Evolutionary conservation across 1,140 invertebrate genomes (phyloP), one percentile per base, ranked within the genome.

Genomic region (Monochamus saltuarius): DNA sequence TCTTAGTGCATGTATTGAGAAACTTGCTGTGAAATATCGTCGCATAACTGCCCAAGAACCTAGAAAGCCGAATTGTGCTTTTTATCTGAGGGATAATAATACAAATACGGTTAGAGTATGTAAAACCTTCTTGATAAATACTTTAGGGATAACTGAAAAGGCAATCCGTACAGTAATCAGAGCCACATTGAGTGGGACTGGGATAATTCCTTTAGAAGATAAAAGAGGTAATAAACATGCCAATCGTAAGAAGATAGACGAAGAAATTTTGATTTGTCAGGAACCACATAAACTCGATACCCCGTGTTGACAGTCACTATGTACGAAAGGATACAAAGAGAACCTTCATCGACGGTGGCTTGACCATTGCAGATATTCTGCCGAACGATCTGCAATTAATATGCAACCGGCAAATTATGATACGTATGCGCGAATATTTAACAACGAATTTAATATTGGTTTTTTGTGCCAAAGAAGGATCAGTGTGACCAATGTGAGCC

Each of bases 401-500:
- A 53, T 39, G 39, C 22, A 34, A 39, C 2, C 22, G 17, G 51
- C 35, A 16, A 53, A 39, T 19, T 53, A 53, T 53, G 51, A 53
- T 37, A 39, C 38, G 13, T 53, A 53, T 19, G 13, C 51, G 1
- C 51, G 51, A 10, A 17, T 53, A 53, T 53, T 40, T 19, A 53
- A 53, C 14, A 39, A 3, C 16, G 3, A 53, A 39, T 50, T 50
- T 22, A 50, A 50, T 9, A 11, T 45, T 9, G 1, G 1, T 0
- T 54, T 54, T 54, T 54, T n/a, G n/a, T 42, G 3, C 35, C 51
- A 10, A 54, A 54, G 19, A 54, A 54, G 3, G 51, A 54, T 22
- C 53, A 56, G 34, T 56, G 38, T 45, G 38, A 56, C 22, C 53
- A 43, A 36, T 56, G 17, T 45, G 53, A 56, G 34, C 39, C 53